phyloP scores from a whole-genome alignment of 2,113 vertebrate genomes.

The Ochotona princeps region DNA sequence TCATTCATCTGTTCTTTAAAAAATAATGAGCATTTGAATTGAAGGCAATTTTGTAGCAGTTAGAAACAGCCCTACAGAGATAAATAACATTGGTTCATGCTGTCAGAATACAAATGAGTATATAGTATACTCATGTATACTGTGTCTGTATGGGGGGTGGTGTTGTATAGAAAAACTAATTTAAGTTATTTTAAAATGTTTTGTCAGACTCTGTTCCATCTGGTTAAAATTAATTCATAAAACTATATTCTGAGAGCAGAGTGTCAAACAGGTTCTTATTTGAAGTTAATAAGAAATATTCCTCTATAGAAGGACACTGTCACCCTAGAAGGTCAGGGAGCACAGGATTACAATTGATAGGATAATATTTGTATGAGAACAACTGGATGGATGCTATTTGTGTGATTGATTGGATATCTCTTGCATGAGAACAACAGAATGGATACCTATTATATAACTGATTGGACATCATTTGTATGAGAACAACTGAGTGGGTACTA shows the following conservation, averaged over 20 bases:
- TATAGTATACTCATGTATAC: too few species aligned
- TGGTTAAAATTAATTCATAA: neutral
- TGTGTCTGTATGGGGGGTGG: neutral
- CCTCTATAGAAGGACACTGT: too few species aligned
- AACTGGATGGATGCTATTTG: too few species aligned
- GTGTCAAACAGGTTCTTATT: neutral
- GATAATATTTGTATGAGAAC: too few species aligned
- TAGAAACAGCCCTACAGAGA: neutral
- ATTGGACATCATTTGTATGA: too few species aligned
- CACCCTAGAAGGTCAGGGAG: too few species aligned
- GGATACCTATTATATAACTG: too few species aligned
- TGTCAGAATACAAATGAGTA: neutral
- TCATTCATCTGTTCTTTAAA: neutral
- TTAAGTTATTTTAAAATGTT: neutral
- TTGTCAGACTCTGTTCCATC: neutral
- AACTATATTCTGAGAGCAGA: constrained; percentile 22
- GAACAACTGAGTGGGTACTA: too few species aligned
- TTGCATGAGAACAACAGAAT: too few species aligned
- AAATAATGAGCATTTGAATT: neutral
- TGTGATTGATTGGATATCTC: too few species aligned
- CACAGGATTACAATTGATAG: too few species aligned
- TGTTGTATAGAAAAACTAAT: neutral
- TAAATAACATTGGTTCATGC: neutral
- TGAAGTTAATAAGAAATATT: constrained; percentile 25
- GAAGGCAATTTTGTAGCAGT: neutral